Conservation (phyloP, 2,888 invertebrate species). For the Physocephala rufipes region DNA sequence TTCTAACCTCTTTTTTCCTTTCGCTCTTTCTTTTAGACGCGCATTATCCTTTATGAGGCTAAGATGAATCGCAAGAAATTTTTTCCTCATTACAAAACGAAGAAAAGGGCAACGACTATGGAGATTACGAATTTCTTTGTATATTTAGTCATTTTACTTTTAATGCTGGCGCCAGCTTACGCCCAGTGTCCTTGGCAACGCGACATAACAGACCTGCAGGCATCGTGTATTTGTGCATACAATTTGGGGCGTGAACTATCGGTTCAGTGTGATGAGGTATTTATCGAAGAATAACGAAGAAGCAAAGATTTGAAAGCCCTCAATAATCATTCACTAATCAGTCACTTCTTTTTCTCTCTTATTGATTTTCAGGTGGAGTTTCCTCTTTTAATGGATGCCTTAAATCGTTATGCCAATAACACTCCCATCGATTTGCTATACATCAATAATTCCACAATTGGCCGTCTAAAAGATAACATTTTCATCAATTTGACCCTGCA, state of each 20-base stretch:
- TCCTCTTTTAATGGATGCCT: slow-evolving; percentile 75
- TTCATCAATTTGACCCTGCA: slow-evolving; percentile 77
- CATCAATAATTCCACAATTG: slow-evolving; percentile 86
- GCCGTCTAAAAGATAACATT: slow-evolving; percentile 73
- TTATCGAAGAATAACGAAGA: background rate
- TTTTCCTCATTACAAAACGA: slow-evolving; percentile 44
- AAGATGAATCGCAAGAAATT: slow-evolving; percentile 50
- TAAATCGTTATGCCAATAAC: slow-evolving; percentile 75
- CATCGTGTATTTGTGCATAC: slow-evolving; percentile 87
- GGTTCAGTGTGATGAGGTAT: slow-evolving; percentile 86
- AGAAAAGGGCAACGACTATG: slow-evolving; percentile 34
- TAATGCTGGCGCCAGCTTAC: slow-evolving; percentile 40
- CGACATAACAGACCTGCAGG: slow-evolving; percentile 77
- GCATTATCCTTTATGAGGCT: slow-evolving; percentile 47
- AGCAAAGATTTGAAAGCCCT: background rate
- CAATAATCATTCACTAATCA: background rate
- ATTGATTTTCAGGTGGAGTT: slow-evolving; percentile 75
- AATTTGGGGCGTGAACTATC: slow-evolving; percentile 86
- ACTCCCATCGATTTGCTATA: slow-evolving; percentile 84
- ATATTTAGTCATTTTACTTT: slow-evolving; percentile 39
- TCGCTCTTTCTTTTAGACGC: slow-evolving; percentile 4
- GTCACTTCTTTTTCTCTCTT: background rate
- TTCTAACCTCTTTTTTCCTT: background rate
- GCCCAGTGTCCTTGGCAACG: slow-evolving; percentile 89
- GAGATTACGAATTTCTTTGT: no score